Base-by-base conservation (phyloP, 2,113 vertebrate genomes). In the Engraulis encrasicolus region DNA sequence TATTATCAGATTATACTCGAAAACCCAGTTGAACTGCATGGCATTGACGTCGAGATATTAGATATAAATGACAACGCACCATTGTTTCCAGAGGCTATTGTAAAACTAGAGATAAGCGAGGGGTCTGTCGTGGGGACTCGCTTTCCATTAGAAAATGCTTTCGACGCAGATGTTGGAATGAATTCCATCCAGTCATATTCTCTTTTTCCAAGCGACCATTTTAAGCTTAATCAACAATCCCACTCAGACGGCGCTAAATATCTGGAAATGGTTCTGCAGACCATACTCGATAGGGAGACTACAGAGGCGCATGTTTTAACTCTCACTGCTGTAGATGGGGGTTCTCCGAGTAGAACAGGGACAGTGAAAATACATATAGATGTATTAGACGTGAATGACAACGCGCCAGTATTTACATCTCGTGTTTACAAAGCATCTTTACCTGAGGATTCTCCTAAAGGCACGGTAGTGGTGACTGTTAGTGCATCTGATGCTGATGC, bases 401-500 rank as follows among this genome's bases (percentile, higher is more conserved):
- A 94, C 31, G 52, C 82, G 7, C 90, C 90, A 0, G 84, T 90
- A n/a, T 94, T 94, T 19, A 85, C 81, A 36, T 12, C 50, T 81
- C 82, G 87, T 7, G 88, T 0, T 6, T 89, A 90, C 50, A 89
- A 83, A 85, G 89, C 66, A 27, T 74, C 66, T 15, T 15, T 74
- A 0, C 11, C 66, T 4, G 66, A 74, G 17, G 34, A 94, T 37
- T 86, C 93, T 0, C 82, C 89, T 0, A 91, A 90, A 71, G 95
- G 94, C 9, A 93, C 91, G 0, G 19, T n/a, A 0, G 81, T 97
- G 82, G 54, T 93, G 0, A 93, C 89, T 0, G 85, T 97, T n/a
- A 94, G 92, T 78, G 96, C 95, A 6, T 84, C 87, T 0, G 96
- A 97, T 79, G 79, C 86, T 18, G 96, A 97, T 6, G 92, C 92